These are phyloP conservation scores for Benthosema pterotum DNA, from an alignment of 2,797 vertebrate genomes.

Conservation along the genomic window DNA sequence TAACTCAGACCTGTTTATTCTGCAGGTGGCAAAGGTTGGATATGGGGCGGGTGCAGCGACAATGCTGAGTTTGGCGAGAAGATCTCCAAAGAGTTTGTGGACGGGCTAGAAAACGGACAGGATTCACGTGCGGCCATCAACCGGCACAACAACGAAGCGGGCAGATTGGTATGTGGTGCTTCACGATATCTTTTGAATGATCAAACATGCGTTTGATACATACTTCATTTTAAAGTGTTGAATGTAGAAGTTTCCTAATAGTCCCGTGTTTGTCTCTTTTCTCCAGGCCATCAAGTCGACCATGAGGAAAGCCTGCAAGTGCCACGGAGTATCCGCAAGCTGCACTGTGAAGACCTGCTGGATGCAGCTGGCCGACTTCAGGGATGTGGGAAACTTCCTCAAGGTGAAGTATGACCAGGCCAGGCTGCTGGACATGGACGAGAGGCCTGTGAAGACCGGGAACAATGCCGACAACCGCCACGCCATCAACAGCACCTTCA, in stretches of 20 bases:
- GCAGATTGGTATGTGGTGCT: slow-evolving; percentile 85
- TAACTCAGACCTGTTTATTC: slow-evolving; percentile 13
- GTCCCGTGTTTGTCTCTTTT: neutral
- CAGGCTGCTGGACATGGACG: slow-evolving; percentile 93
- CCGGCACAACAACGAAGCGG: slow-evolving; percentile 95
- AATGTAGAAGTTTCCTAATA: neutral
- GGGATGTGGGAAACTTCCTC: slow-evolving; percentile 90
- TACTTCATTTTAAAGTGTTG: no score
- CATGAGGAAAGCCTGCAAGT: slow-evolving; percentile 93
- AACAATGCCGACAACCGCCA: slow-evolving; percentile 91
- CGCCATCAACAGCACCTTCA: slow-evolving; percentile 80
- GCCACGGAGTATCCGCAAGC: slow-evolving; percentile 96
- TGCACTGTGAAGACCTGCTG: slow-evolving; percentile 97
- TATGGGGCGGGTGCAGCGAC: slow-evolving; percentile 98
- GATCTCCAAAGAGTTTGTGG: slow-evolving; percentile 94
- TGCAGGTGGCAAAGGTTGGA: slow-evolving; percentile 93
- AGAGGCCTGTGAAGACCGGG: slow-evolving; percentile 83
- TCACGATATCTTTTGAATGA: neutral
- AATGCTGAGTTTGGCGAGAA: slow-evolving; percentile 94
- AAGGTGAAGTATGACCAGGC: slow-evolving; percentile 89
- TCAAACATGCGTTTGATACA: neutral
- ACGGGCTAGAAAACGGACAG: slow-evolving; percentile 91
- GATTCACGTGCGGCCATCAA: slow-evolving; percentile 94
- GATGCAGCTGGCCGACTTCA: slow-evolving; percentile 93
- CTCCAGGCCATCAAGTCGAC: slow-evolving; percentile 89